These are phyloP conservation scores for Phortica variegata DNA, from an alignment of 1,140 invertebrate species.

Conservation along the genomic window DNA sequence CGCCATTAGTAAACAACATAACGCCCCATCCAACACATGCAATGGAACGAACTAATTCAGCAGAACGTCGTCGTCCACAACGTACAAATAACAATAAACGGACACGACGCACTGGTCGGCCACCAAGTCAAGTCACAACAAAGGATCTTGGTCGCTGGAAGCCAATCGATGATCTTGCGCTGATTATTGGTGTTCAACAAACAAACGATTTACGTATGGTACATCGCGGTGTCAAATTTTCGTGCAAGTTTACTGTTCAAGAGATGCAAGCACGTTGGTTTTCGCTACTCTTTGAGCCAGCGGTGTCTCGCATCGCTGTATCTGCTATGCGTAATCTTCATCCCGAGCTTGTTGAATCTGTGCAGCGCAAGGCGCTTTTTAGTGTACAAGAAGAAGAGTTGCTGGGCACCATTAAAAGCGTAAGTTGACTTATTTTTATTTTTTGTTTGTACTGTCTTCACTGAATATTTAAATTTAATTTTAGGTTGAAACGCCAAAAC, in stretches of 20 bases:
- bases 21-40: constrained; percentile 17
- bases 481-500: constrained; percentile 61
- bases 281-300: constrained; percentile 88
- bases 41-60: constrained; percentile 26
- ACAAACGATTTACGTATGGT: constrained; percentile 85
- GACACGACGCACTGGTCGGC: constrained; percentile 62
- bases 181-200: constrained; percentile 92
- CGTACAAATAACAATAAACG: constrained; percentile 54
- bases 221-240: constrained; percentile 92
- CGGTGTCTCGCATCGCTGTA: constrained; percentile 82
- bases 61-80: constrained; percentile 26
- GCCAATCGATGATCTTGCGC: constrained; percentile 90
- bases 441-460: neutral
- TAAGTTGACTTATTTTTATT: constrained; percentile 57
- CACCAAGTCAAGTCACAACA: constrained; percentile 66
- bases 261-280: constrained; percentile 97
- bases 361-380: constrained; percentile 87
- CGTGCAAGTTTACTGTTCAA: constrained; percentile 89
- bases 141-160: constrained; percentile 95
- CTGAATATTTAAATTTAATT: neutral
- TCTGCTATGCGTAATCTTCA: constrained; percentile 91
- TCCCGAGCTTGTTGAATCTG: constrained; percentile 81
- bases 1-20: neutral
- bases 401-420: constrained; percentile 78
- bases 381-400: constrained; percentile 87